A percentile compares a stretch with the other conserved stretches of the same genome.
Evolutionary conservation across 2,888 invertebrate genomes (phyloP).

Genomic region (Netelia inedita): DNA sequence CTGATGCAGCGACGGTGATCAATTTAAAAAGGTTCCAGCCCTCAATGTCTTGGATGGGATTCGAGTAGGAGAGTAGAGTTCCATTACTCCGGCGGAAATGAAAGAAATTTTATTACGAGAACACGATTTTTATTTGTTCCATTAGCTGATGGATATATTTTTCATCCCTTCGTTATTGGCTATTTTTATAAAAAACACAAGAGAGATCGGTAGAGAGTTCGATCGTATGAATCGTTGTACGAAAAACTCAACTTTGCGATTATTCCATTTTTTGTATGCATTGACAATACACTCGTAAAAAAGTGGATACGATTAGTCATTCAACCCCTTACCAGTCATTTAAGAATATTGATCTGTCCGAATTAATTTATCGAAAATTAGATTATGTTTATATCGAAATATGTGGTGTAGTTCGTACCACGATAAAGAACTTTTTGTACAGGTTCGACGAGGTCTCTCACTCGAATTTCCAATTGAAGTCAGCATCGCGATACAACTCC

Average conservation of each 20-base stretch:
- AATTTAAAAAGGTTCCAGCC: background rate
- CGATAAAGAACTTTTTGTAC: background rate
- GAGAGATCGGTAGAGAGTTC: no score
- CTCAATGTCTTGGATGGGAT: background rate
- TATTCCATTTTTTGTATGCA: no score
- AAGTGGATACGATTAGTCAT: no score
- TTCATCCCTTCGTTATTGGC: no score
- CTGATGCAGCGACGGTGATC: background rate
- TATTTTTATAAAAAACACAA: no score
- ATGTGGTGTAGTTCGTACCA: background rate
- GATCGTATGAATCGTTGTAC: no score
- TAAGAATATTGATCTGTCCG: no score
- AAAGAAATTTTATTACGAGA: background rate
- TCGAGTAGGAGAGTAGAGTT: background rate
- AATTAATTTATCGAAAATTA: no score
- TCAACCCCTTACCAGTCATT: no score
- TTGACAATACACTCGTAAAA: no score
- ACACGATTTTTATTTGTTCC: background rate
- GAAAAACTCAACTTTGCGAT: no score
- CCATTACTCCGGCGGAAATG: background rate
- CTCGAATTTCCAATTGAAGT: slow-evolving; percentile 13
- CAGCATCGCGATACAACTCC: slow-evolving; percentile 6
- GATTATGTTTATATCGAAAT: background rate
- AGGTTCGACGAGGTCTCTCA: background rate
- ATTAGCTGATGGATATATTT: no score